A percentile compares a stretch with the other conserved stretches of the same genome.
phyloP scores from a whole-genome alignment of 53 echinoderm and acorn worm genomes.

The Paracentrotus lividus region DNA sequence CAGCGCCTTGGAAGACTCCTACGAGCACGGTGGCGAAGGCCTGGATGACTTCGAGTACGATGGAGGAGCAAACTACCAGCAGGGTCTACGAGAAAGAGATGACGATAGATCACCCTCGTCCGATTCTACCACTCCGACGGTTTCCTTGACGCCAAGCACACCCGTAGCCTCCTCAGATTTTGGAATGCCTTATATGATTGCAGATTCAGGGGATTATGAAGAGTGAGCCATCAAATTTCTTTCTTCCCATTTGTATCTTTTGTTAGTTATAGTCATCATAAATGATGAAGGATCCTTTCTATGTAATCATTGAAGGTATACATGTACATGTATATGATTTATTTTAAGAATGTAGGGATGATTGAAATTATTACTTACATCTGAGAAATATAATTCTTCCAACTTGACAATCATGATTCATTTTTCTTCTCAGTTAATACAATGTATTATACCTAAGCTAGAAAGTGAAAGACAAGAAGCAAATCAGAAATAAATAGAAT shows the following conservation, averaged over 20 bases:
- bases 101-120: slow-evolving; percentile 47
- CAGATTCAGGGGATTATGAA: slow-evolving; percentile 22
- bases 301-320: neutral
- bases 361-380: neutral
- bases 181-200: slow-evolving; percentile 49
- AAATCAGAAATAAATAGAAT: neutral
- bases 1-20: slow-evolving; percentile 43
- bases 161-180: slow-evolving; percentile 66
- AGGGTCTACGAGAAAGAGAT: slow-evolving; percentile 51
- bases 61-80: slow-evolving; percentile 59
- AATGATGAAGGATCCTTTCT: neutral
- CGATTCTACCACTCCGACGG: slow-evolving; percentile 58
- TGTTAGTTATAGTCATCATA: neutral
- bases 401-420: too few species aligned
- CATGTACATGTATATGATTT: neutral
- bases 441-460: too few species aligned
- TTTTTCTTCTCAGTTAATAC: too few species aligned
- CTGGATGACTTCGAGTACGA: slow-evolving; percentile 67
- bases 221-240: slow-evolving; percentile 17
- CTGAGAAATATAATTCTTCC: too few species aligned
- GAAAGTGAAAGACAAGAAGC: neutral
- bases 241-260: neutral
- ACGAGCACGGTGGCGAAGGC: slow-evolving; percentile 50
- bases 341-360: neutral
- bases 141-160: slow-evolving; percentile 54